These are phyloP conservation scores for Parauchenoglanis punctatus DNA, from an alignment of 2,797 vertebrate species.

Conservation along the genomic window DNA sequence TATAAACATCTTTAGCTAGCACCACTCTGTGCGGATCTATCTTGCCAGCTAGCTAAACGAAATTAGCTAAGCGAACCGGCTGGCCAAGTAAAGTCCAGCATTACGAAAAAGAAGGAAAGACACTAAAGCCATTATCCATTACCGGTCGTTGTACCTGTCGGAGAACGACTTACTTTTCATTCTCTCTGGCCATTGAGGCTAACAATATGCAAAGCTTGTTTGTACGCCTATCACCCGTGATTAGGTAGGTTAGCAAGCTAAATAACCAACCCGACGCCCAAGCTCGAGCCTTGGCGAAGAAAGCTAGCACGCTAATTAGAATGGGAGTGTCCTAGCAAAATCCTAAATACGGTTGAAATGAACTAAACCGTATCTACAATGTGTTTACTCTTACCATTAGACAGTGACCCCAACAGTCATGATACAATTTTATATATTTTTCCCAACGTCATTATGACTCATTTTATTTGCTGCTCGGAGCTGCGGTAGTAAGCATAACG, in stretches of 20 bases:
- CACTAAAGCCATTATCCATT: neutral
- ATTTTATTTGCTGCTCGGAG: neutral
- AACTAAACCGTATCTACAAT: neutral
- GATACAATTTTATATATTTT: neutral
- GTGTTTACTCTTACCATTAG: neutral
- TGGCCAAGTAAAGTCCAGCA: neutral
- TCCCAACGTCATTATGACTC: neutral
- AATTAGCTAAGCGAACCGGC: neutral
- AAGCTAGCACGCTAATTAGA: slow-evolving; percentile 24
- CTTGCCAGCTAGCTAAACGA: neutral
- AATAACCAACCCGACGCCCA: neutral
- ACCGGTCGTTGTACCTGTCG: neutral
- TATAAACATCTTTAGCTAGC: neutral
- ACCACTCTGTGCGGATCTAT: neutral
- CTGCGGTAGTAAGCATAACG: neutral
- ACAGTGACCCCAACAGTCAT: neutral
- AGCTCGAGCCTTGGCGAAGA: neutral
- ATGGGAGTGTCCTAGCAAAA: slow-evolving; percentile 30
- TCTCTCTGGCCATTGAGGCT: neutral
- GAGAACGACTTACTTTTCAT: neutral
- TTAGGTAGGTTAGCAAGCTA: neutral
- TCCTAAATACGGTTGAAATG: neutral
- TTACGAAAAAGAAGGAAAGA: neutral
- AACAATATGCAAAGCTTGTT: neutral
- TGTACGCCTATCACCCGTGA: neutral